Evolutionary conservation across 2,113 vertebrate species (phyloP).

Genomic region (Prunella himalayana): DNA sequence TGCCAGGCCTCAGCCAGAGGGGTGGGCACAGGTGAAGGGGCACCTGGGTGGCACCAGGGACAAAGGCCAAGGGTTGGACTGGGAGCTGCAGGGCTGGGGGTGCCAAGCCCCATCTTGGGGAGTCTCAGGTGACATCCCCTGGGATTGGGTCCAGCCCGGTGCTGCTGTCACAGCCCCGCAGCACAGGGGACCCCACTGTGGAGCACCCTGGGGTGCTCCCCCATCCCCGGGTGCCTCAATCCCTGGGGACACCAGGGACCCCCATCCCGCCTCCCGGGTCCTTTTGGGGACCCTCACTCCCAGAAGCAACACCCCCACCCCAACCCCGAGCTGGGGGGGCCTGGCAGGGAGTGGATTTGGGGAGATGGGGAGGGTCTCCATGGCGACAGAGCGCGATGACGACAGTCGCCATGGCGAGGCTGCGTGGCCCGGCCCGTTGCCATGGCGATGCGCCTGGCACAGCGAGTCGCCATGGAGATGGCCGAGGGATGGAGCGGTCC

Average conservation of each 20-base stretch:
- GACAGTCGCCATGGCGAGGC: conserved; percentile 57
- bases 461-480: conserved; percentile 63
- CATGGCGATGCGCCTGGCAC: conserved; percentile 50
- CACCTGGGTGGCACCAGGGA: background rate
- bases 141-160: rapidly evolving
- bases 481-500: conserved; percentile 55
- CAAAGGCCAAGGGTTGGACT: background rate
- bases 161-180: rapidly evolving
- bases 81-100: rapidly evolving
- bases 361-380: conserved; percentile 14
- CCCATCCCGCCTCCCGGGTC: rapidly evolving
- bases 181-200: rapidly evolving
- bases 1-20: rapidly evolving
- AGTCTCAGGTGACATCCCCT: rapidly evolving
- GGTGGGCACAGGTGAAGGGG: background rate
- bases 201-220: background rate
- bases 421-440: conserved; percentile 52
- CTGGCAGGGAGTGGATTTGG: background rate
- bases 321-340: background rate
- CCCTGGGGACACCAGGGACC: background rate
- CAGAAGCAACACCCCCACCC: background rate
- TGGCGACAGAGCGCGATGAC: conserved; percentile 49
- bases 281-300: background rate
- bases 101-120: rapidly evolving
- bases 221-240: background rate